These are phyloP conservation scores for Synergus gifuensis DNA, from an alignment of 2,888 invertebrate species.

Conservation along the genomic window DNA sequence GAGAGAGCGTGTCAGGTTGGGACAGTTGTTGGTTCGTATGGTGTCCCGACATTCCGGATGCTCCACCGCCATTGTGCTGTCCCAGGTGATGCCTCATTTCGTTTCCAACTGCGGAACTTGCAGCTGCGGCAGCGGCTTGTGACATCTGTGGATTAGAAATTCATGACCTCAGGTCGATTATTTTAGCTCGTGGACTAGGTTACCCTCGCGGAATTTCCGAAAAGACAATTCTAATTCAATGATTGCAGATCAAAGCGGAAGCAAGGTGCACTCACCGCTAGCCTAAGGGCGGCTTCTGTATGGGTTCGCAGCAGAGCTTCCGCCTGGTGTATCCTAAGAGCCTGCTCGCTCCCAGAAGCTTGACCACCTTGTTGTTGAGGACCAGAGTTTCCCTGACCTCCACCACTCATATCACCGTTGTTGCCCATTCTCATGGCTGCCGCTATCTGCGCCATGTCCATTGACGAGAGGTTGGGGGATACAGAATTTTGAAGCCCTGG, in stretches of 20 bases:
- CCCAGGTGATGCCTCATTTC: slow-evolving; percentile 76
- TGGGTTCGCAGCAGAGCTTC: slow-evolving; percentile 91
- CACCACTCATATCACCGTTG: slow-evolving; percentile 75
- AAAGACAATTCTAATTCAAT: slow-evolving; percentile 27
- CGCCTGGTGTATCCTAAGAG: slow-evolving; percentile 85
- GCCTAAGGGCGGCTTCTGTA: slow-evolving; percentile 89
- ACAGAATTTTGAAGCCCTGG: slow-evolving; percentile 76
- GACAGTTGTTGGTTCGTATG: slow-evolving; percentile 76
- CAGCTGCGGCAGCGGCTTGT: slow-evolving; percentile 74
- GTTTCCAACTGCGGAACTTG: slow-evolving; percentile 76
- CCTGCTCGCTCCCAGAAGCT: slow-evolving; percentile 77
- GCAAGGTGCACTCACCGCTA: slow-evolving; percentile 81
- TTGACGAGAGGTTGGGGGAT: slow-evolving; percentile 76
- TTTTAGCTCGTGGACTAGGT: not conserved
- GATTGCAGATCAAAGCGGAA: slow-evolving; percentile 36
- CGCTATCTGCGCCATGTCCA: slow-evolving; percentile 75
- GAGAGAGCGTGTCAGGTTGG: slow-evolving; percentile 74
- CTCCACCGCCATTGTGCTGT: slow-evolving; percentile 75
- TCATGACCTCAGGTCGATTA: slow-evolving; percentile 29
- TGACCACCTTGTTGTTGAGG: slow-evolving; percentile 75
- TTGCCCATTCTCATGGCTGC: slow-evolving; percentile 78
- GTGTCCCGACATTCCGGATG: slow-evolving; percentile 74
- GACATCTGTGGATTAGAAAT: slow-evolving; percentile 67
- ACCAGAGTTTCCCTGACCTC: slow-evolving; percentile 74
- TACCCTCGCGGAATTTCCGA: slow-evolving; percentile 33